phyloP scores from a whole-genome alignment of 2,113 vertebrate genomes.

The Zootoca vivipara region DNA sequence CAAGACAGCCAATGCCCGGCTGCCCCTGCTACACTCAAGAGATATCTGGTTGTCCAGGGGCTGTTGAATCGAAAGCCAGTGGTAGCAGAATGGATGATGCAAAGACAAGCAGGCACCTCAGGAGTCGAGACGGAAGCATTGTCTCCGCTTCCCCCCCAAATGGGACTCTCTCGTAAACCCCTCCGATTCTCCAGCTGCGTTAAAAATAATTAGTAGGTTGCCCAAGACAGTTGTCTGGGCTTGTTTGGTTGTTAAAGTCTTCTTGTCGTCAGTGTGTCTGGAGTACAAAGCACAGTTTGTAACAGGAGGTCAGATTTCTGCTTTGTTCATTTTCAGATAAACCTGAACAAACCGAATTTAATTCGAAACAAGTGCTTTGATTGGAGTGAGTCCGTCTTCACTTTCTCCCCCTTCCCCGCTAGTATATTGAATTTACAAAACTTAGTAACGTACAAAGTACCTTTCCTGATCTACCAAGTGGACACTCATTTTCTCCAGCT shows the following conservation, averaged over 20 bases:
- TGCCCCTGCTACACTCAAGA: neutral
- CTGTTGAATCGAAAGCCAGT: neutral
- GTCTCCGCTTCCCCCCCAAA: neutral
- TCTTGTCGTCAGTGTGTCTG: neutral
- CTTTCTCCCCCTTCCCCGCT: neutral
- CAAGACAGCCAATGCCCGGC: neutral
- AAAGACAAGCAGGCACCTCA: neutral
- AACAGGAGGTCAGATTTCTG: neutral
- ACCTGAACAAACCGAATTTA: neutral
- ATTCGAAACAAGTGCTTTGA: neutral
- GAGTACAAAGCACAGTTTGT: neutral
- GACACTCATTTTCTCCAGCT: too few relatives aligned
- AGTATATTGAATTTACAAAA: neutral
- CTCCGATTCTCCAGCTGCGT: neutral
- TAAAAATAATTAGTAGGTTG: constrained; percentile 8
- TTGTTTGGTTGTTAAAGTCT: neutral
- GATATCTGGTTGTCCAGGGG: neutral
- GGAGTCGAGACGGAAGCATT: neutral
- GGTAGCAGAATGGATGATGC: neutral
- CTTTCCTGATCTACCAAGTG: too few relatives aligned
- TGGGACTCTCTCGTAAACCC: neutral
- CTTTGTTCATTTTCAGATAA: neutral
- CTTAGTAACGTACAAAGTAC: too few relatives aligned
- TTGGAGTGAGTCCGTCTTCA: too few relatives aligned
- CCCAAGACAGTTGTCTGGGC: neutral